Percentiles rank a stretch among this genome's conserved stretches.
phyloP scores from a whole-genome alignment of 2,888 invertebrate genomes.

The Heliconius cydno region DNA sequence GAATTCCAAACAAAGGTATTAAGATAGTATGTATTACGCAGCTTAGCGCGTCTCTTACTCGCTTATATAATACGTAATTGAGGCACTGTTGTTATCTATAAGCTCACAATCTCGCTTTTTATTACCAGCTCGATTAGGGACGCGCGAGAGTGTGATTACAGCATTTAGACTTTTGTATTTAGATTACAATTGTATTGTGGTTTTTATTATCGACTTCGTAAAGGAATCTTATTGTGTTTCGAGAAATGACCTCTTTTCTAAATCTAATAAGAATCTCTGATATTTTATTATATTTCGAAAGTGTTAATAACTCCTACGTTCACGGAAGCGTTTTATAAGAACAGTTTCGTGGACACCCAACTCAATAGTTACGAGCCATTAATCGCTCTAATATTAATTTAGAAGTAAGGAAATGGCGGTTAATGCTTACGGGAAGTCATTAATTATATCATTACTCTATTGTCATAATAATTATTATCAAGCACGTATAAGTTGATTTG shows the following conservation, averaged over 20 bases:
- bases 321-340: too few species aligned
- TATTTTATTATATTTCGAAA: constrained; percentile 21
- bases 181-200: constrained; percentile 13
- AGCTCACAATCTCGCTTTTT: constrained; percentile 42
- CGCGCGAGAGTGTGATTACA: constrained; percentile 37
- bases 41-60: constrained; percentile 42
- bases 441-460: constrained; percentile 20
- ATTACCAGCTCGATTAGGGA: constrained; percentile 50
- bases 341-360: constrained; percentile 24
- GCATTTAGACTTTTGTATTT: constrained; percentile 32
- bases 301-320: background rate
- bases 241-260: background rate
- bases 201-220: constrained; percentile 26
- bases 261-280: constrained; percentile 7
- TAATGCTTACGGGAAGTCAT: constrained; percentile 34
- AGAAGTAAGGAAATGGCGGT: constrained; percentile 33
- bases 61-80: constrained; percentile 47
- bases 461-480: constrained; percentile 5
- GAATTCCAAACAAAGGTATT: background rate
- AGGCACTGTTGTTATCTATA: constrained; percentile 45
- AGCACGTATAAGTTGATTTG: background rate
- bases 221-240: constrained; percentile 24
- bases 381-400: constrained; percentile 31
- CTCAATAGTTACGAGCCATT: constrained; percentile 55
- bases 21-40: constrained; percentile 21